These are phyloP conservation scores for Tryphoninae sp. DNA, from an alignment of 2,888 invertebrate species.

Conservation along the genomic window DNA sequence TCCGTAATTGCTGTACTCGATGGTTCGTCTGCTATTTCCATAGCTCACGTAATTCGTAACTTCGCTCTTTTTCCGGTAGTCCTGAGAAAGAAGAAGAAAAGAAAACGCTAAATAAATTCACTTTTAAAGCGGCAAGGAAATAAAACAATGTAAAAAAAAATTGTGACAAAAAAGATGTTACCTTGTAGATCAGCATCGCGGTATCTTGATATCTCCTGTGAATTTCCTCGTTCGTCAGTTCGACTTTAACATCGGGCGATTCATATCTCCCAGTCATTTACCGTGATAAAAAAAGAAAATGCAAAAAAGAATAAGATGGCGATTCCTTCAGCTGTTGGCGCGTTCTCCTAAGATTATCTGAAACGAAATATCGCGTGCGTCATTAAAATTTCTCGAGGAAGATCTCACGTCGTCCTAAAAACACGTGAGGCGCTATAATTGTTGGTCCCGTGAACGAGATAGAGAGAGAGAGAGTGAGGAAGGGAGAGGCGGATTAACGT, in stretches of 20 bases:
- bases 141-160: neutral
- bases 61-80: conserved; percentile 71
- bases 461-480: neutral
- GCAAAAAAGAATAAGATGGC: neutral
- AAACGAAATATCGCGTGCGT: conserved; percentile 27
- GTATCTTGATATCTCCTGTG: conserved; percentile 78
- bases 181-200: conserved; percentile 77
- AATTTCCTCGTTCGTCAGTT: conserved; percentile 74
- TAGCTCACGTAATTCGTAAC: conserved; percentile 74
- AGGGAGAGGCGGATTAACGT: conserved; percentile 9
- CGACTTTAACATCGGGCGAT: conserved; percentile 72
- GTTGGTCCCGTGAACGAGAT: neutral
- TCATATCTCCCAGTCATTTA: conserved; percentile 77
- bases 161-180: conserved; percentile 63
- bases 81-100: conserved; percentile 69
- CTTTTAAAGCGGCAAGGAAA: neutral
- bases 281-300: conserved; percentile 27
- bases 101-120: neutral
- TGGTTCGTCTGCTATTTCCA: conserved; percentile 77
- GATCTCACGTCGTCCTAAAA: neutral
- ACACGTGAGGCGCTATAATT: conserved; percentile 31
- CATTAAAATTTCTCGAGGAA: conserved; percentile 5
- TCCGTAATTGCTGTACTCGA: conserved; percentile 78
- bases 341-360: conserved; percentile 18
- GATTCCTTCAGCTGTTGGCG: neutral